Conservation (phyloP, 2,797 vertebrate genomes). For the Acrocephalus scirpaceus region DNA sequence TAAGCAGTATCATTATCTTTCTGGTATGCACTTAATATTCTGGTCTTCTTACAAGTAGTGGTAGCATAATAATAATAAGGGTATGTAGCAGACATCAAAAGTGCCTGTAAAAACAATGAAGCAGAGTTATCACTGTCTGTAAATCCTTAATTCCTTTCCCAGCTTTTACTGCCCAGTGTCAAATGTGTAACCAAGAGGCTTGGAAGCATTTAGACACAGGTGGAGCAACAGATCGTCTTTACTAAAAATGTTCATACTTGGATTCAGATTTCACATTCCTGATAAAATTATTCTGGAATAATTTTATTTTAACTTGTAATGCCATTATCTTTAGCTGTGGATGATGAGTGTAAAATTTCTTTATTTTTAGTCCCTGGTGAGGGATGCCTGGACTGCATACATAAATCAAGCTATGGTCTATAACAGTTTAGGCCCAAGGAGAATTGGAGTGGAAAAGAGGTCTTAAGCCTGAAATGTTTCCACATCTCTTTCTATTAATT, state of each 20-base stretch:
- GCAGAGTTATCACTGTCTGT: constrained; percentile 12
- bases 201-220: constrained; percentile 30
- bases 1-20: not conserved
- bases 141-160: not conserved
- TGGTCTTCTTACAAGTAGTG: not conserved
- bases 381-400: not conserved
- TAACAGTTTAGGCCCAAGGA: not conserved
- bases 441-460: not conserved
- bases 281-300: constrained; percentile 47
- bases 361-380: constrained; percentile 34
- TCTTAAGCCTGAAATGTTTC: not conserved
- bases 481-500: not conserved
- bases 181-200: constrained; percentile 20
- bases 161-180: constrained; percentile 32
- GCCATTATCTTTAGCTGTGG: not conserved
- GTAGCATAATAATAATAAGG: not conserved
- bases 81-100: not conserved
- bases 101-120: not conserved
- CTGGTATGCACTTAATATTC: not conserved
- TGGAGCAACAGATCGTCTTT: not conserved
- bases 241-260: not conserved
- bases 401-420: not conserved
- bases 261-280: constrained; percentile 67
- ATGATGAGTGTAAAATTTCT: not conserved
- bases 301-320: constrained; percentile 3